Evolutionary conservation across 2,113 vertebrate species (phyloP).

Genomic region (Grantiella picta): DNA sequence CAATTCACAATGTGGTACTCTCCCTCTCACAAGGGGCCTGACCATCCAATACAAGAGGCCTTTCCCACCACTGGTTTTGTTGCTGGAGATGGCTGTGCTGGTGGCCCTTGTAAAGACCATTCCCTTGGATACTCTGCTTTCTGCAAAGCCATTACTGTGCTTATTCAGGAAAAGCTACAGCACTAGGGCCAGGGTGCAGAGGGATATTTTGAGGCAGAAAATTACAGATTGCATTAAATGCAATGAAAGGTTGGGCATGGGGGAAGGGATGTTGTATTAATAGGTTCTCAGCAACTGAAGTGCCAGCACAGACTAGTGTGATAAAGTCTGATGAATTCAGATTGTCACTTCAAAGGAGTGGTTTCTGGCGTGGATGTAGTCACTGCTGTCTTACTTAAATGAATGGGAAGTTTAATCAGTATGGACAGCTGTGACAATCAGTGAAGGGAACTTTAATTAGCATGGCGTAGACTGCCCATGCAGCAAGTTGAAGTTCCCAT

Average conservation of each 20-base stretch:
- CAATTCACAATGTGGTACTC: neutral
- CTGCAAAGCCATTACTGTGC: neutral
- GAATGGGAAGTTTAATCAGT: slow-evolving; percentile 56
- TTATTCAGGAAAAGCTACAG: neutral
- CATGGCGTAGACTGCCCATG: slow-evolving; percentile 8
- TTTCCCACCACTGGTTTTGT: neutral
- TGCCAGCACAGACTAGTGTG: neutral
- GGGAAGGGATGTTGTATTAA: neutral
- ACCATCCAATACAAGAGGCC: neutral
- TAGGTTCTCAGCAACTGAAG: neutral
- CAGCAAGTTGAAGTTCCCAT: slow-evolving; percentile 39
- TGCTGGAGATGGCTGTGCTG: neutral
- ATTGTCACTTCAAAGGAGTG: slow-evolving; percentile 57
- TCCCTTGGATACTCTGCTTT: neutral
- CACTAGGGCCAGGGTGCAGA: neutral
- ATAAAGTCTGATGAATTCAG: slow-evolving; percentile 40
- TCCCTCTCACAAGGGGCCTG: neutral
- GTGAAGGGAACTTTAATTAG: slow-evolving; percentile 60
- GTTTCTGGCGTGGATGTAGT: slow-evolving; percentile 13
- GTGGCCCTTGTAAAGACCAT: neutral
- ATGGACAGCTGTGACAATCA: slow-evolving; percentile 59
- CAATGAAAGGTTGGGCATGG: neutral
- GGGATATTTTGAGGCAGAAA: neutral
- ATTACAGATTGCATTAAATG: slow-evolving; percentile 2
- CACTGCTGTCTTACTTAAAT: neutral